These are phyloP conservation scores for Nanger granti DNA, from an alignment of 2,113 vertebrate species.

Conservation along the genomic window DNA sequence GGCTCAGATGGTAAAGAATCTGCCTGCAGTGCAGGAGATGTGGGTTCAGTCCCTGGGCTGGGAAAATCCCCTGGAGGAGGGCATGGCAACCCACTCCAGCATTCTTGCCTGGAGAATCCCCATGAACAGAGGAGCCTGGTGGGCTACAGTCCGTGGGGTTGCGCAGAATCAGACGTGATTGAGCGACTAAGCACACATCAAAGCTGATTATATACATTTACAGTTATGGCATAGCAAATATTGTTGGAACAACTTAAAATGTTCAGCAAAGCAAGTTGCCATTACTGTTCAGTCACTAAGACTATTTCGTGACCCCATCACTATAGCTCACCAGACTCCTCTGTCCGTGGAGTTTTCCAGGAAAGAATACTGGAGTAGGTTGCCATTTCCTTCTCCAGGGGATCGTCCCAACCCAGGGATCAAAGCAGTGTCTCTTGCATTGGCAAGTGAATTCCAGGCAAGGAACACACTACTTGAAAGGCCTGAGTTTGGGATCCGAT, in stretches of 20 bases:
- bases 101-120: not conserved
- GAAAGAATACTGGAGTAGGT: not conserved
- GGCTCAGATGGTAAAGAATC: not conserved
- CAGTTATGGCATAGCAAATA: not conserved
- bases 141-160: not conserved
- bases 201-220: not conserved
- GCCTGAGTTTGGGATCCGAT: not conserved
- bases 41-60: not conserved
- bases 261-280: not conserved
- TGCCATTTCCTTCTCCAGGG: not conserved
- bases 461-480: not conserved
- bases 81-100: not conserved
- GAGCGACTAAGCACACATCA: not conserved
- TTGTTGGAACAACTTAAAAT: not conserved
- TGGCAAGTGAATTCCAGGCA: not conserved
- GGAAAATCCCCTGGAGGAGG: not conserved
- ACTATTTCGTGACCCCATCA: not conserved
- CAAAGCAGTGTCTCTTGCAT: not conserved
- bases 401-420: not conserved
- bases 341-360: not conserved
- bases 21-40: fast-evolving
- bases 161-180: not conserved
- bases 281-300: fast-evolving
- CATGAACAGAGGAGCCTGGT: not conserved
- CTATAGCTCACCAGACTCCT: not conserved